These are phyloP conservation scores for Dolichoris vasculosae DNA, from an alignment of 1,140 invertebrate species.

Conservation along the genomic window DNA sequence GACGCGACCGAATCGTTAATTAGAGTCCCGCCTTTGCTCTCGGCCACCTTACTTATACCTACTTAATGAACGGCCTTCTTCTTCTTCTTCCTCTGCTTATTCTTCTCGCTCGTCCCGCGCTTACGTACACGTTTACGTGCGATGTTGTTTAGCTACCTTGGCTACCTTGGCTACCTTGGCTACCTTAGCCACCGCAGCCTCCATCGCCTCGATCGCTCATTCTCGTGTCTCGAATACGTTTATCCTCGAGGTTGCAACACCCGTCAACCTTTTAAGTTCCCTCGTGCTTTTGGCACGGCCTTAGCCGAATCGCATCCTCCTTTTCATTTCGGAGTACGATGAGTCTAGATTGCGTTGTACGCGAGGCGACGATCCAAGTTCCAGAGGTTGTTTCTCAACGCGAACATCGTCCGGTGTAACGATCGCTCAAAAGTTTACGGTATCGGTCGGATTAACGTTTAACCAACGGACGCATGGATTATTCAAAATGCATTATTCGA, in stretches of 20 bases:
- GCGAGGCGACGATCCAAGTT: no score
- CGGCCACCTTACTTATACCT: no score
- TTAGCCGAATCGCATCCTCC: background rate
- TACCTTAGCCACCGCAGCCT: no score
- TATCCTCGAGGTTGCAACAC: no score
- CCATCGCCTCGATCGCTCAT: conserved; percentile 30
- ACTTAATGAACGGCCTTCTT: conserved; percentile 25
- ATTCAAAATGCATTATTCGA: background rate
- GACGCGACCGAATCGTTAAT: conserved; percentile 22
- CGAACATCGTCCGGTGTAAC: no score
- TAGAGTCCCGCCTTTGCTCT: conserved; percentile 10
- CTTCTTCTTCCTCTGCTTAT: no score
- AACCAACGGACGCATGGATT: background rate
- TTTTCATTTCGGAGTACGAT: background rate
- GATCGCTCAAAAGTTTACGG: background rate
- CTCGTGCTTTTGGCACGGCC: no score
- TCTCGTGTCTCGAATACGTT: background rate
- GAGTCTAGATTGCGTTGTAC: no score
- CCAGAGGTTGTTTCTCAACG: no score
- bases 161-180: no score
- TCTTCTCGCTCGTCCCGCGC: background rate
- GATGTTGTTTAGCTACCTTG: background rate
- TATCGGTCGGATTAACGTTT: background rate
- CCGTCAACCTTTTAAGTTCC: no score
- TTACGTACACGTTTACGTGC: background rate